Base-by-base conservation (phyloP, 2,113 vertebrate genomes). In the Microtus oregoni region DNA sequence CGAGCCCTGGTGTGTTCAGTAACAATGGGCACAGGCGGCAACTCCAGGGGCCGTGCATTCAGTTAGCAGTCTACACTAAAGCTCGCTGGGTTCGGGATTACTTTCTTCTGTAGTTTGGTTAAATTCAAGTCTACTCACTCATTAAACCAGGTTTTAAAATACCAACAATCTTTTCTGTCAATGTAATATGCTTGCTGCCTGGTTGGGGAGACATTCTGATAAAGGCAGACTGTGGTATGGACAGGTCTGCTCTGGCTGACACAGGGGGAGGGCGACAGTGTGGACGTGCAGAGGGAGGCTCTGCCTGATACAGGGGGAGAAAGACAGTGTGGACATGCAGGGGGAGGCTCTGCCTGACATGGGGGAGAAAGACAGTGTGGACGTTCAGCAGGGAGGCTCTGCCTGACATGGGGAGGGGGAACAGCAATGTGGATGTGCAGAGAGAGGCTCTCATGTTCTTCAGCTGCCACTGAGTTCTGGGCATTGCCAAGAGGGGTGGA, bases 71-170 rank as follows among this genome's bases (percentile, higher is more conserved):
- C n/a, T 89, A 28, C 72, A 65, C 65, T 94, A 89, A 76, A 38
- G 15, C 1, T 89, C 41, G 41, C 32, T 79, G 70, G 52, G 35
- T n/a, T 15, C 61, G 32, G 61, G 76, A 93, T 92, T 52, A 86
- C 20, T 17, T 79, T 86, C 61, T 50, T 87, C 87, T 47, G 38
- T 55, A 82, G 35, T 78, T 13, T 68, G n/a, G 61, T 86, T 85
- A 92, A 93, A 73, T 92, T 96, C 30, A 75, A 65, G 3, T 90
- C 83, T 76, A 82, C 28, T 72, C 58, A 91, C 68, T 86, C 20
- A 85, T 63, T 94, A 47, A 94, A 41, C 35, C 83, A 63, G 92
- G 58, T 26, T 92, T 3, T 28, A 78, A 58, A 65, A 87, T 38
- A 70, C 11, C 41, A 95, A 92, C 70, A 20, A 50, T 70, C 65